Evolutionary conservation across 2,888 invertebrate genomes (phyloP).

Genomic region (Archips crataeganus): DNA sequence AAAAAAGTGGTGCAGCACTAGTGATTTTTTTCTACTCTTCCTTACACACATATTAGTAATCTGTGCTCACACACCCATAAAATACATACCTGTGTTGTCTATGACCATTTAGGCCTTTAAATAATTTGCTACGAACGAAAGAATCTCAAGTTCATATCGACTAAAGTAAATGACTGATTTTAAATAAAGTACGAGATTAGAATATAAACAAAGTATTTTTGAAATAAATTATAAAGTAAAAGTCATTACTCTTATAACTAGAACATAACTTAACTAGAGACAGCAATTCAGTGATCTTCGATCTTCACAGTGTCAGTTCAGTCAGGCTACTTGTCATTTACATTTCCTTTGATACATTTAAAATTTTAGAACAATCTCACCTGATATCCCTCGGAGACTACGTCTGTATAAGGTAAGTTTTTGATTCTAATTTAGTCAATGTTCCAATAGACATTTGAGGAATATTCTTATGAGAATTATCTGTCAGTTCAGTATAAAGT

Average conservation of each 20-base stretch:
- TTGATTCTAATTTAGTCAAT: not conserved
- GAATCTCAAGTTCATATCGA: constrained; percentile 2
- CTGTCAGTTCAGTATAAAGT: not conserved
- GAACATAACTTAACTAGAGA: not conserved
- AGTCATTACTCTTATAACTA: not conserved
- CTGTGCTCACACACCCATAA: too few species aligned
- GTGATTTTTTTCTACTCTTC: not conserved
- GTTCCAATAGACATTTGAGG: not conserved
- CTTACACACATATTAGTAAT: not conserved
- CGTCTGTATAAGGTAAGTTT: constrained; percentile 32
- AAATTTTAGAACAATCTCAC: constrained; percentile 33
- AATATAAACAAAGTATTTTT: not conserved
- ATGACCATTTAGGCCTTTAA: not conserved
- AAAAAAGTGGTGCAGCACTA: not conserved
- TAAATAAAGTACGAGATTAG: not conserved
- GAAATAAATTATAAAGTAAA: not conserved
- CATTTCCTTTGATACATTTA: constrained; percentile 24
- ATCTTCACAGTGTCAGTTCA: constrained; percentile 16
- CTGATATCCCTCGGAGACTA: constrained; percentile 26
- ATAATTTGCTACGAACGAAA: constrained; percentile 1
- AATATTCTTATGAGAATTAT: not conserved
- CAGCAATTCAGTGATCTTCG: constrained; percentile 18
- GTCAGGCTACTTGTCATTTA: constrained; percentile 29
- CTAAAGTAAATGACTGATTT: not conserved
- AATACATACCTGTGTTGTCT: constrained; percentile 10